Evolutionary conservation across 2,888 invertebrate species (phyloP), one percentile per base, ranked within the genome.

Genomic region (Chouioia cunea): DNA sequence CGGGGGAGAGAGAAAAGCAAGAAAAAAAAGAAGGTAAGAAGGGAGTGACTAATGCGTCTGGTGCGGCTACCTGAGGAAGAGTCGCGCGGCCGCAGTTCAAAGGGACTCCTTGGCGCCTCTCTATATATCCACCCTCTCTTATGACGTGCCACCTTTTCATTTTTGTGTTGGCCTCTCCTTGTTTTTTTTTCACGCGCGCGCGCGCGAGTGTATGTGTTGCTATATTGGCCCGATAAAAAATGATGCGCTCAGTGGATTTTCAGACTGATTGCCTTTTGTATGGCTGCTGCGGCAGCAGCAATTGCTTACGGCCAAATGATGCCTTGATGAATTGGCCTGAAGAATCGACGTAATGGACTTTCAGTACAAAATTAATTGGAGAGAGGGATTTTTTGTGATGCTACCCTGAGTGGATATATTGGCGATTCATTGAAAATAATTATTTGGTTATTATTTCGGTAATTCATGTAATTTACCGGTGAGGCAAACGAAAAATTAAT

Each of bases 1-100:
- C 52, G 60, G 57, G 59, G 50, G 65, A 71, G 72, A 3, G 58
- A 22, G n/a, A 12, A 47, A 43, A 58, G 52, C 63, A 63, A 62
- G 36, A 36, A 36, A 6, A n/a, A 6, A 50, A 27, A 73, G 73
- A 75, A 76, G 75, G 75, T 71, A 71, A 79, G 77, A 80, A 79
- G 81, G 80, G 81, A 84, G 83, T 83, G 85, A 85, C 85, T 85
- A 85, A 85, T 85, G 85, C 81, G 85, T 85, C 84, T 85, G 71
- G 58, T 63, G 48, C 50, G 70, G 73, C 73, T 85, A 85, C 85
- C 85, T 85, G 85, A 84, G 83, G 81, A 81, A 83, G 79, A 79
- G 77, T 78, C 77, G 77, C 77, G 63, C 83, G 83, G 83, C 80
- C 74, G 73, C 70, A 79, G 79, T 83, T 85, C 85, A 85, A 85